Percentiles rank a stretch among this genome's conserved stretches.
phyloP scores from a whole-genome alignment of 2,888 invertebrate species.

The Drosophila picticornis region DNA sequence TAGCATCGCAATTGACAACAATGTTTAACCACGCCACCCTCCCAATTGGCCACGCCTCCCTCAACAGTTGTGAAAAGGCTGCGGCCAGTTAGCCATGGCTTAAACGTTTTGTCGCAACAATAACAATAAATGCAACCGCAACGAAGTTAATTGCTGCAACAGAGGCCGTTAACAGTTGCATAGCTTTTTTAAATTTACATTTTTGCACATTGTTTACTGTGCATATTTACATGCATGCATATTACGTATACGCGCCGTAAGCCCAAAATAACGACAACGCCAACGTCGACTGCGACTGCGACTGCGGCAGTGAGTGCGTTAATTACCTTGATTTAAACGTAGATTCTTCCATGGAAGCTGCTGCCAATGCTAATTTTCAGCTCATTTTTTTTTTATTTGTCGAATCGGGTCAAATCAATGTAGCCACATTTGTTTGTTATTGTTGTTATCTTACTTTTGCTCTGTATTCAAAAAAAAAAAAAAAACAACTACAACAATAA shows the following conservation, averaged over 20 bases:
- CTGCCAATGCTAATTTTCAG: conserved; percentile 57
- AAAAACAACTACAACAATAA: conserved; percentile 16
- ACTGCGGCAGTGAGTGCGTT: conserved; percentile 15
- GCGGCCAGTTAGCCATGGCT: conserved; percentile 46
- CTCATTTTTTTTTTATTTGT: conserved; percentile 44
- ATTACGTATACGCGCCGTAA: conserved; percentile 61
- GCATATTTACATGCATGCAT: conserved; percentile 32
- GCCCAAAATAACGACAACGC: conserved; percentile 7
- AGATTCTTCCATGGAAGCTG: conserved; percentile 26
- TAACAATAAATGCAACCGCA: conserved; percentile 21
- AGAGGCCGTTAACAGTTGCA: conserved; percentile 35
- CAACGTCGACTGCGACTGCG: conserved; percentile 2
- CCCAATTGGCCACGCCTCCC: conserved; percentile 4
- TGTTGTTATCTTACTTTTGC: conserved; percentile 34
- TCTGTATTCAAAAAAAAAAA: conserved; percentile 34
- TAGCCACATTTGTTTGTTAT: conserved; percentile 44
- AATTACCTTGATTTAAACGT: conserved; percentile 39
- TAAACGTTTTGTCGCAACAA: conserved; percentile 33
- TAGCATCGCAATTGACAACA: conserved; percentile 53
- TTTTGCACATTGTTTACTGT: conserved; percentile 22
- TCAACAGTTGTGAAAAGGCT: conserved; percentile 27
- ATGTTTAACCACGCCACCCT: conserved; percentile 29
- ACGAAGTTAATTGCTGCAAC: not conserved
- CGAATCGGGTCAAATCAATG: conserved; percentile 24
- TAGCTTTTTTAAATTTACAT: conserved; percentile 26